Conservation (phyloP, 1,140 invertebrate species). For the Lineus longissimus region DNA sequence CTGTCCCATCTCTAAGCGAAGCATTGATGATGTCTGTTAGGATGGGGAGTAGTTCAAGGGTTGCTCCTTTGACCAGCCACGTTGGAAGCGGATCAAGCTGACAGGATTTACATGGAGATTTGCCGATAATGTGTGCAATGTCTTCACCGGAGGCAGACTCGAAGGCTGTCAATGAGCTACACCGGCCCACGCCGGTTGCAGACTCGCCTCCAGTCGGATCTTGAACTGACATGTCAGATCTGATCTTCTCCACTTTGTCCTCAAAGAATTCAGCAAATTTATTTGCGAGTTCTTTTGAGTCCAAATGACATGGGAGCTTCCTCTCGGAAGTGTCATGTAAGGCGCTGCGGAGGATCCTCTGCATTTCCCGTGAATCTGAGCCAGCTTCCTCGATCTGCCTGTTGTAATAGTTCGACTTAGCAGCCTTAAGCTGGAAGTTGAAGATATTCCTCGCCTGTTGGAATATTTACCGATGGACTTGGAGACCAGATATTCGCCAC, state of each 20-base stretch:
- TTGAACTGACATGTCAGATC: too few species aligned
- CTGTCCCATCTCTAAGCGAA: not conserved
- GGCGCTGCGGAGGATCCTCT: too few species aligned
- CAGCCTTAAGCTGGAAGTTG: not conserved
- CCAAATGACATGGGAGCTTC: not conserved
- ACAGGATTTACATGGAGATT: not conserved
- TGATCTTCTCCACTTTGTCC: too few species aligned
- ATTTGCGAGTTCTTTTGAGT: not conserved
- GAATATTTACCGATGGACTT: not conserved
- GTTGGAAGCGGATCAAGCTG: not conserved
- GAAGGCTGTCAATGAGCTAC: too few species aligned
- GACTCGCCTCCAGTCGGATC: too few species aligned
- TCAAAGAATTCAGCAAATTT: too few species aligned
- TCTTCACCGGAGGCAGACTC: too few species aligned
- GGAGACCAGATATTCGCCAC: not conserved
- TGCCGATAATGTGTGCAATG: too few species aligned
- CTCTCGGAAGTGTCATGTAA: not conserved
- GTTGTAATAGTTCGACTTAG: not conserved
- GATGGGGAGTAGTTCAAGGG: not conserved
- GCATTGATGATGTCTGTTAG: not conserved
- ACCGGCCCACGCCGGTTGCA: too few species aligned
- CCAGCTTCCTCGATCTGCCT: not conserved
- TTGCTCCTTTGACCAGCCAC: not conserved
- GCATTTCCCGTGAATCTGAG: not conserved
- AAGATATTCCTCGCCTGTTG: not conserved